Percentiles rank a stretch among this genome's conserved stretches.
These are phyloP conservation scores for Melanotaenia nigrans DNA, from an alignment of 2,797 vertebrate genomes.

Conservation along the genomic window DNA sequence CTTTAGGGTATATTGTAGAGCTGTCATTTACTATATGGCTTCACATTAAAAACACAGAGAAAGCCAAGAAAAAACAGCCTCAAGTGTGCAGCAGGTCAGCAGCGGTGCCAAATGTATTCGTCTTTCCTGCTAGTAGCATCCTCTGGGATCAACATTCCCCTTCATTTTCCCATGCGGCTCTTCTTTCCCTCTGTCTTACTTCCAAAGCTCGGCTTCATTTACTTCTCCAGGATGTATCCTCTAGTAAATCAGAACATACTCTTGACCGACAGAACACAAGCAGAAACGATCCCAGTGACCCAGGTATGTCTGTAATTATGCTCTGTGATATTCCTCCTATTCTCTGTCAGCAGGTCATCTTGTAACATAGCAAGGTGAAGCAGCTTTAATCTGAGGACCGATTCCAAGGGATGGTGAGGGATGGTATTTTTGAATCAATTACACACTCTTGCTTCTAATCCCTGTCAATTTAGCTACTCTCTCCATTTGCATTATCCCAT, in stretches of 20 bases:
- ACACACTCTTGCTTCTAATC: conserved; percentile 70
- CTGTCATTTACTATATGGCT: conserved; percentile 29
- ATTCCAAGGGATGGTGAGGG: conserved; percentile 47
- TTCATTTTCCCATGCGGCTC: conserved; percentile 32
- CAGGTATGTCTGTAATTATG: conserved; percentile 53
- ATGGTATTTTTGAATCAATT: conserved; percentile 68
- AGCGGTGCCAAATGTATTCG: conserved; percentile 58
- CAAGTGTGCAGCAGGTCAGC: conserved; percentile 39
- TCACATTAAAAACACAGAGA: conserved; percentile 23
- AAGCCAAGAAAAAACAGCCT: conserved; percentile 44
- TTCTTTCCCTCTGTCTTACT: conserved; percentile 35
- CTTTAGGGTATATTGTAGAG: conserved; percentile 13
- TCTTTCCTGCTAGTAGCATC: conserved; percentile 57
- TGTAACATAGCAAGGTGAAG: conserved; percentile 55
- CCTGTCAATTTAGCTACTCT: conserved; percentile 67
- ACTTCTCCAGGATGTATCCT: conserved; percentile 31
- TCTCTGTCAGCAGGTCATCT: conserved; percentile 47
- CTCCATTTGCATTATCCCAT: conserved; percentile 73
- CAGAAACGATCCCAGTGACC: conserved; percentile 47
- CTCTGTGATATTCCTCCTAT: conserved; percentile 34
- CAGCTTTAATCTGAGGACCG: conserved; percentile 60
- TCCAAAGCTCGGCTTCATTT: conserved; percentile 38
- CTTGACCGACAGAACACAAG: conserved; percentile 53
- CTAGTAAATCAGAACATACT: conserved; percentile 24
- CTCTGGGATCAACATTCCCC: conserved; percentile 48